Conservation (phyloP, 1,140 invertebrate species). For the Tetramorium parvispinum region DNA sequence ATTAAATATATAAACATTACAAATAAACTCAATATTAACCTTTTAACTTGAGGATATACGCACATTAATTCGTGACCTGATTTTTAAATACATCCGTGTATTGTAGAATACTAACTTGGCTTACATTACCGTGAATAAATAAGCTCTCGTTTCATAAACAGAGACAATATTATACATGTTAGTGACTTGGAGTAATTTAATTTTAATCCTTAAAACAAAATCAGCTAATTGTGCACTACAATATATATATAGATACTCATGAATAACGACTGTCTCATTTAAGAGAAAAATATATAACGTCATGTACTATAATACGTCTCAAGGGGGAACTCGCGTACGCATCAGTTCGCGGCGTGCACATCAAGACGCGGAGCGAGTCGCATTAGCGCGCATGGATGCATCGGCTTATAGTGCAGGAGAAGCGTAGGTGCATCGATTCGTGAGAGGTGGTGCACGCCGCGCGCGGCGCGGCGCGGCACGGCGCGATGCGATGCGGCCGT, state of each 20-base stretch:
- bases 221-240: background rate
- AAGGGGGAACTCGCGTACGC: background rate
- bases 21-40: background rate
- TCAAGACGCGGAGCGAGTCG: slow-evolving; percentile 15
- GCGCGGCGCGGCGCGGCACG: background rate
- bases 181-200: background rate
- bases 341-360: slow-evolving; percentile 11
- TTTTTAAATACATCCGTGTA: background rate
- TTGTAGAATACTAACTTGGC: background rate
- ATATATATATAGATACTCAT: background rate
- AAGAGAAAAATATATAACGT: background rate
- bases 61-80: background rate
- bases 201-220: background rate
- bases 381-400: slow-evolving; percentile 36
- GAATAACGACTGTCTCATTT: background rate
- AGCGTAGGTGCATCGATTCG: slow-evolving; percentile 43
- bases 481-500: slow-evolving; percentile 24
- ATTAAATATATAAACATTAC: background rate
- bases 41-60: background rate
- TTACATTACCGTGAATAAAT: background rate
- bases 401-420: slow-evolving; percentile 14
- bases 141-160: background rate
- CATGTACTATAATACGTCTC: background rate
- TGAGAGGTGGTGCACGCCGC: background rate
- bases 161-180: background rate